phyloP scores from a whole-genome alignment of 2,888 invertebrate genomes.

The Limenitis camilla region DNA sequence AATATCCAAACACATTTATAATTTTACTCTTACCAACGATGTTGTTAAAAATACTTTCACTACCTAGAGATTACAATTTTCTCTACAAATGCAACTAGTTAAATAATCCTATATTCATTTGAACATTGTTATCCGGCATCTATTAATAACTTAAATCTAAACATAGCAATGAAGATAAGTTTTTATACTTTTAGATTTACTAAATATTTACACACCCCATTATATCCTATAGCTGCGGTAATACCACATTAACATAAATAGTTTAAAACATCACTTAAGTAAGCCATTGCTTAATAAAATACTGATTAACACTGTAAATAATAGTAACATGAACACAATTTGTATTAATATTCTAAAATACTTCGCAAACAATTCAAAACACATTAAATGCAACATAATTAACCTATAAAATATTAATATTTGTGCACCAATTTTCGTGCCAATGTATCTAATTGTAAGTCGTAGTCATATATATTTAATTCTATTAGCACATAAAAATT shows the following conservation, averaged over 20 bases:
- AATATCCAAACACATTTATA: no score
- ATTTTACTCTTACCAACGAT: no score
- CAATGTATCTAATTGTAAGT: no score
- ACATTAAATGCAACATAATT: conserved; percentile 23
- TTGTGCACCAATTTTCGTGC: conserved; percentile 19
- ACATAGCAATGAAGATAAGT: no score
- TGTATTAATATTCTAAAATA: conserved; percentile 15
- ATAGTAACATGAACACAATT: conserved; percentile 9
- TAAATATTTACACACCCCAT: not conserved
- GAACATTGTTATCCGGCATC: no score
- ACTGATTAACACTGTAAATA: conserved; percentile 4
- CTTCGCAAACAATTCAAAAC: conserved; percentile 4
- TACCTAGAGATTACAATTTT: no score
- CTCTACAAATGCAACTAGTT: no score
- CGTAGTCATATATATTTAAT: no score
- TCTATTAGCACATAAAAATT: conserved; percentile 8
- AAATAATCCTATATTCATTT: no score
- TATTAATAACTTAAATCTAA: no score
- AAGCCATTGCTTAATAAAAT: not conserved
- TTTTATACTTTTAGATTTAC: not conserved
- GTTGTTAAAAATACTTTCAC: no score
- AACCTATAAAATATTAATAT: conserved; percentile 14
- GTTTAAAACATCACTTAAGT: conserved; percentile 1
- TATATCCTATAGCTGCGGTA: conserved; percentile 12
- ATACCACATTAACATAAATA: conserved; percentile 14